phyloP scores from a whole-genome alignment of 2,113 vertebrate genomes.

The Panurus biarmicus region DNA sequence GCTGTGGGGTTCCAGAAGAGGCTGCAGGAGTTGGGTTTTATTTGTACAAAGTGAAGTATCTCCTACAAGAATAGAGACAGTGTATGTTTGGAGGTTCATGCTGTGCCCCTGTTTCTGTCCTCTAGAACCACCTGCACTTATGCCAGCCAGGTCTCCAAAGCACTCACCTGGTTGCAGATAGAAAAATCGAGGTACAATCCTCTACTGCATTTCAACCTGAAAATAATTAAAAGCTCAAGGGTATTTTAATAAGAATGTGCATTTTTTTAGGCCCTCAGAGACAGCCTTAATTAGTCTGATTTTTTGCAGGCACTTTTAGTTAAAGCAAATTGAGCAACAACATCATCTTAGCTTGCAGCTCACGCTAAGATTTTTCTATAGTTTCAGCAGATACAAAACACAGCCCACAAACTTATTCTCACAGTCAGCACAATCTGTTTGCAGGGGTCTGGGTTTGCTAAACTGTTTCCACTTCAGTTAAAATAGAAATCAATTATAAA shows the following conservation, averaged over 20 bases:
- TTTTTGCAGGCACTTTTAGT: slow-evolving; percentile 6
- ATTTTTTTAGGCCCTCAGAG: slow-evolving; percentile 20
- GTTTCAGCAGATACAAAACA: slow-evolving; percentile 24
- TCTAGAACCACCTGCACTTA: background rate
- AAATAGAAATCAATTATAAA: background rate
- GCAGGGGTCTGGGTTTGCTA: background rate
- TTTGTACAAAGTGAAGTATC: background rate
- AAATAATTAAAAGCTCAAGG: slow-evolving; percentile 34
- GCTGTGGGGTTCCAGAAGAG: background rate
- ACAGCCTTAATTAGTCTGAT: slow-evolving; percentile 15
- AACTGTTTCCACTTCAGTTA: background rate
- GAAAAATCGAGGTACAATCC: background rate
- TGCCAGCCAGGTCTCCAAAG: background rate
- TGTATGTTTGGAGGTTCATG: background rate
- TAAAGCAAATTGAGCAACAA: slow-evolving; percentile 7
- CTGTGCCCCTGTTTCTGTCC: background rate
- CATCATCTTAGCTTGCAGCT: slow-evolving; percentile 16
- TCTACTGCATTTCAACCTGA: background rate
- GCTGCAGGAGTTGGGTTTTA: background rate
- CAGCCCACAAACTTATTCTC: background rate
- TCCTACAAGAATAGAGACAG: background rate
- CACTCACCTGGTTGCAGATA: background rate
- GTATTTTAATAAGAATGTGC: background rate
- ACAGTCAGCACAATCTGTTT: slow-evolving; percentile 30
- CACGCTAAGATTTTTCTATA: background rate